These are phyloP conservation scores for Acrobasis repandana DNA, from an alignment of 2,888 invertebrate genomes.

Conservation along the genomic window DNA sequence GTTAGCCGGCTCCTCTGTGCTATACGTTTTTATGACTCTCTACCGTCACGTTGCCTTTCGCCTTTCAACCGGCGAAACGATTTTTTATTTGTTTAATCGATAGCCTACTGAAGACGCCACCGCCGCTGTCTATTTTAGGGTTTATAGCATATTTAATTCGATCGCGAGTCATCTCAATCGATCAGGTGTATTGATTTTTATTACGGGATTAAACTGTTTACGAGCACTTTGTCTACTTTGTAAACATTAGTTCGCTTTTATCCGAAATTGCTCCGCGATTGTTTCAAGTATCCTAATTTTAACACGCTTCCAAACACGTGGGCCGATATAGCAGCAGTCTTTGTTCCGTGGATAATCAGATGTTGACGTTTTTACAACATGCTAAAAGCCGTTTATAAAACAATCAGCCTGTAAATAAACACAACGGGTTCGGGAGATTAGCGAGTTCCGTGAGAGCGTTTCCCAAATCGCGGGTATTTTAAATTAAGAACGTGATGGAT, in stretches of 20 bases:
- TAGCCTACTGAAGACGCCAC: slow-evolving; percentile 73
- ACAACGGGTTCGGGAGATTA: slow-evolving; percentile 68
- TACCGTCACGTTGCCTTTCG: slow-evolving; percentile 75
- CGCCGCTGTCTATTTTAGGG: slow-evolving; percentile 67
- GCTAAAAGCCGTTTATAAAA: slow-evolving; percentile 56
- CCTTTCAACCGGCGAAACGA: slow-evolving; percentile 77
- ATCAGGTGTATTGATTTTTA: slow-evolving; percentile 79
- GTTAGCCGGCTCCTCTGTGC: slow-evolving; percentile 79
- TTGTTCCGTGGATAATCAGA: slow-evolving; percentile 46
- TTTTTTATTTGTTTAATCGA: slow-evolving; percentile 83
- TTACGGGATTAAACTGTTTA: slow-evolving; percentile 75
- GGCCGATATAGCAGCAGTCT: slow-evolving; percentile 36
- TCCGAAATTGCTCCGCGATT: slow-evolving; percentile 51
- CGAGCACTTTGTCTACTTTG: slow-evolving; percentile 74
- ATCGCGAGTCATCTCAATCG: slow-evolving; percentile 63
- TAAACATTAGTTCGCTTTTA: slow-evolving; percentile 59
- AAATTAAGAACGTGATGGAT: slow-evolving; percentile 81
- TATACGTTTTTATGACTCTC: slow-evolving; percentile 79
- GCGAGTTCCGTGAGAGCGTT: slow-evolving; percentile 64
- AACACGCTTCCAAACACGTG: slow-evolving; percentile 48
- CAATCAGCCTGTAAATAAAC: slow-evolving; percentile 63
- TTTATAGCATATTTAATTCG: slow-evolving; percentile 73
- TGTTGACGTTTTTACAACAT: slow-evolving; percentile 55
- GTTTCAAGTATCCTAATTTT: slow-evolving; percentile 59
- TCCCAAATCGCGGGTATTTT: slow-evolving; percentile 76